Evolutionary conservation across 1,140 invertebrate species (phyloP), one percentile per base, ranked within the genome.

Genomic region (Whitmania pigra): DNA sequence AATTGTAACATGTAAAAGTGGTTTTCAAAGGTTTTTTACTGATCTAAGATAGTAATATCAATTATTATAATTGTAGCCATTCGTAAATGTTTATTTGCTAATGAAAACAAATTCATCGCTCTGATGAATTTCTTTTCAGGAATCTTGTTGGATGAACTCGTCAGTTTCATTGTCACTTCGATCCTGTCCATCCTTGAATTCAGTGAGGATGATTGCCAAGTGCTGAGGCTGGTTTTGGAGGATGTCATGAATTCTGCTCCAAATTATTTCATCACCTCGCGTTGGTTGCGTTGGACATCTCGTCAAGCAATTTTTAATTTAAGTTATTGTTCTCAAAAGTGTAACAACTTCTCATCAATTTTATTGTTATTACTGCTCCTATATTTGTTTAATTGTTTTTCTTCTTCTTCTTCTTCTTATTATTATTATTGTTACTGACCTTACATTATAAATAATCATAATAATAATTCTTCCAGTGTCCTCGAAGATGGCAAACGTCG

Each of bases 61-160:
- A 36, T 36, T 36, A 36, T 36, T 36, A 36, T 36, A 6, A 36
- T 36, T 6, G 31, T 36, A 36, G 6, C 31, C 31, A 6, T 36
- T 6, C 31, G 2, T 36, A 36, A 36, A 36, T 36, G 31, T 36
- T 2, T 36, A 36, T 36, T 36, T 36, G 31, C 31, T 36, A 36
- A 36, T 36, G 6, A n/a, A 36, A 36, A 36, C 2, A 36, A 36
- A 36, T 36, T 36, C 31, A 36, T 36, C 31, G 31, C 6, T 36
- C 6, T 6, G n/a, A n/a, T 36, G 31, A 2, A 6, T 36, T 36
- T 36, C 31, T 11, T 68, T 53, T 87, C 86, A 69, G 96, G 93
- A 93, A 82, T 85, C 22, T 89, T 90, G 79, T 86, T 96, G 67
- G 86, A 88, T 73, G 90, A 94, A 81, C 78, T 96, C 0, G 88